Evolutionary conservation across 2,797 vertebrate genomes (phyloP).

Genomic region (Halcyon smyrnensis): DNA sequence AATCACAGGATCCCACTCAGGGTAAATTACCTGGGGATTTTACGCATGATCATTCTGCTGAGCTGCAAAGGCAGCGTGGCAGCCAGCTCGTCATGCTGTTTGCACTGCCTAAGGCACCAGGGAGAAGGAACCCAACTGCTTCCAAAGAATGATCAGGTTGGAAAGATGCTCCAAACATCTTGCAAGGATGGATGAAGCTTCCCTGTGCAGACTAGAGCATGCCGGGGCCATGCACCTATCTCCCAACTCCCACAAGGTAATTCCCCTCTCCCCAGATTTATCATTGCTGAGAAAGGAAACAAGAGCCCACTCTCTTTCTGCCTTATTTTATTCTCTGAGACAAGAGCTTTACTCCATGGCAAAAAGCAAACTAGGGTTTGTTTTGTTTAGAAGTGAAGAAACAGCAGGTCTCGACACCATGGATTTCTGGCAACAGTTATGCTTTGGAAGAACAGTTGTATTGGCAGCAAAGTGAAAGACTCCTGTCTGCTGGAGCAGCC

Average conservation of each 20-base stretch:
- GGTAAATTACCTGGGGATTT: conserved; percentile 65
- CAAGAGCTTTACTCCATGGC: background rate
- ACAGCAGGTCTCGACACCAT: conserved; percentile 19
- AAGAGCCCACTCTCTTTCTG: background rate
- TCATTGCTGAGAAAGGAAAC: background rate
- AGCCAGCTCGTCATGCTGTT: background rate
- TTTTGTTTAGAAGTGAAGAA: conserved; percentile 9
- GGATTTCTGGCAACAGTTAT: conserved; percentile 18
- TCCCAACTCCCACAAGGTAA: background rate
- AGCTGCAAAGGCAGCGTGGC: background rate
- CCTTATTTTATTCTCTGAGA: background rate
- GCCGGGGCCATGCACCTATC: background rate
- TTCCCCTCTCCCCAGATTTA: background rate
- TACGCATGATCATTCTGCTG: conserved; percentile 5
- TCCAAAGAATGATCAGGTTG: background rate
- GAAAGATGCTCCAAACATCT: background rate
- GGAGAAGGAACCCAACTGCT: background rate
- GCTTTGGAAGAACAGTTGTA: conserved; percentile 53
- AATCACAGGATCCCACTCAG: conserved; percentile 58
- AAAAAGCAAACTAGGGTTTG: conserved; percentile 13
- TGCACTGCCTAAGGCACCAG: background rate
- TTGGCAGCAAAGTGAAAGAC: conserved; percentile 29
- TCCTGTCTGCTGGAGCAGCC: conserved; percentile 21
- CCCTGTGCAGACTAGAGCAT: fast-evolving
- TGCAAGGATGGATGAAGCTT: background rate